Conservation (phyloP, 2,113 vertebrate genomes). For the Phylloscopus whistleri region DNA sequence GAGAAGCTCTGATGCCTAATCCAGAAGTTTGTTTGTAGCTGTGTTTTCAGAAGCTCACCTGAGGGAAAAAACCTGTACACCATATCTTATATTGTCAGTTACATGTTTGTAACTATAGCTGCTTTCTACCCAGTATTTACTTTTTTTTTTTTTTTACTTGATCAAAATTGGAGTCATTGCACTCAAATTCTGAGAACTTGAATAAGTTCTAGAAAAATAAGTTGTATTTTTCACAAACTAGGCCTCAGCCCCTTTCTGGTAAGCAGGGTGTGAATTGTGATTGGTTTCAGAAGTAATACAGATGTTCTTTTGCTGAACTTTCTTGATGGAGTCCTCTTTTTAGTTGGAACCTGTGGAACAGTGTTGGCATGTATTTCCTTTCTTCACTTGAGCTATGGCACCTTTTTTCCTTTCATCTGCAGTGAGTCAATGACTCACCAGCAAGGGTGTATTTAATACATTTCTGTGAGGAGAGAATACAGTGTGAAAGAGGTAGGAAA, state of each 20-base stretch:
- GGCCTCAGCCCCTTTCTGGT: not conserved
- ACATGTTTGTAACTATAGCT: not conserved
- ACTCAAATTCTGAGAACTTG: not conserved
- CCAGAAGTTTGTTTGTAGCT: not conserved
- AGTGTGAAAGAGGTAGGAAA: not conserved
- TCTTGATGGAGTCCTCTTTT: not conserved
- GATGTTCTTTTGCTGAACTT: not conserved
- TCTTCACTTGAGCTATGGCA: accelerated
- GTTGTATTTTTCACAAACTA: not conserved
- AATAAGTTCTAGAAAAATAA: not conserved
- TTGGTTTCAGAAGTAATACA: not conserved
- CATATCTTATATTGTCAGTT: not conserved
- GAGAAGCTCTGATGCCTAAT: not conserved
- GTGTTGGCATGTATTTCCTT: not conserved
- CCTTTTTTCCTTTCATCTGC: not conserved
- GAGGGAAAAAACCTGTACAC: not conserved
- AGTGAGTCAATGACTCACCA: not conserved
- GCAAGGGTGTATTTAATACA: not conserved
- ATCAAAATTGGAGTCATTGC: not conserved
- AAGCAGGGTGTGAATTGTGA: not conserved
- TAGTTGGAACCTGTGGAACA: not conserved
- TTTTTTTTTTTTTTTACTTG: not conserved
- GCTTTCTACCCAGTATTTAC: not conserved
- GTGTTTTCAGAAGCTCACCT: not conserved
- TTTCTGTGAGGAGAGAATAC: not conserved